phyloP scores from a whole-genome alignment of 2,888 invertebrate genomes.

The Dryomyza anilis region DNA sequence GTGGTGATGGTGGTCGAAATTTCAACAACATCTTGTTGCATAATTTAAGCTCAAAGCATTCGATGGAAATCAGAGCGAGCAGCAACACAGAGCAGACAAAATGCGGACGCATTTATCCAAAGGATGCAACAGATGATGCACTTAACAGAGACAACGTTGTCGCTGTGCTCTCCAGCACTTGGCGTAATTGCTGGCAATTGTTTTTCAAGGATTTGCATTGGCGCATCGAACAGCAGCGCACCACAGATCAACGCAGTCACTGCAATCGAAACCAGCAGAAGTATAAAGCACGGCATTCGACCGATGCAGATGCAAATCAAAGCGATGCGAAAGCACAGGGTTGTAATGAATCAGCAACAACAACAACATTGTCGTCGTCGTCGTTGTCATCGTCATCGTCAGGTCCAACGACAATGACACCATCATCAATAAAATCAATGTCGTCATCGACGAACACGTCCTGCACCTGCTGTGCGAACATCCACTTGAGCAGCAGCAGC shows the following conservation, averaged over 20 bases:
- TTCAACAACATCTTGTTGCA: too few relatives aligned
- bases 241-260: constrained; percentile 2
- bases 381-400: constrained; percentile 3
- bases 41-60: not conserved
- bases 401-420: constrained; percentile 16
- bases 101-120: not conserved
- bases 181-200: constrained; percentile 1
- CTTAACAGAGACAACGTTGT: too few relatives aligned
- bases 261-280: constrained; percentile 8
- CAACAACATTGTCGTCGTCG: not conserved
- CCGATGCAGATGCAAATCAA: constrained; percentile 5
- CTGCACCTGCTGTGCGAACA: not conserved
- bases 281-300: constrained; percentile 11
- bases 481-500: too few relatives aligned
- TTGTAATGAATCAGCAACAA: not conserved
- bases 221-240: not conserved
- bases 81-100: not conserved
- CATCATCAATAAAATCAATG: constrained; percentile 15
- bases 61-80: too few relatives aligned
- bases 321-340: not conserved
- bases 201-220: constrained; percentile 12
- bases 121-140: too few relatives aligned
- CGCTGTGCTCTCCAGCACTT: not conserved
- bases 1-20: not conserved
- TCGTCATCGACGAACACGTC: constrained; percentile 16